Conservation (phyloP, 2,113 vertebrate species). For the Catagonus wagneri region DNA sequence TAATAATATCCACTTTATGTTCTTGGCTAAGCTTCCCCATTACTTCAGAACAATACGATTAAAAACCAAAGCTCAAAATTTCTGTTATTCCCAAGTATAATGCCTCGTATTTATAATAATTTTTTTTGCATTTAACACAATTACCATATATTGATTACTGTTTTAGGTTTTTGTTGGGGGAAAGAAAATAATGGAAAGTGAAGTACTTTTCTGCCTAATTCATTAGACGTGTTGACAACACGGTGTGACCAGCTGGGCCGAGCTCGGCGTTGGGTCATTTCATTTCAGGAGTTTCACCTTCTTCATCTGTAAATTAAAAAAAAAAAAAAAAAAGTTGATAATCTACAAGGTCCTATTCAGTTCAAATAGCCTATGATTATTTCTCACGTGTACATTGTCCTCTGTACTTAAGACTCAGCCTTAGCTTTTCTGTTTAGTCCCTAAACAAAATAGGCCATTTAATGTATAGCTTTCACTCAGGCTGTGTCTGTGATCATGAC, state of each 20-base stretch:
- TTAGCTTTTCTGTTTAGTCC: slow-evolving; percentile 41
- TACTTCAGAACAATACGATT: background rate
- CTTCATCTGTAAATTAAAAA: background rate
- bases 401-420: background rate
- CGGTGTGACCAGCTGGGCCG: background rate
- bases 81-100: background rate
- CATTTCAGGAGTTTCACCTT: background rate
- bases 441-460: slow-evolving; percentile 28
- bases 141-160: background rate
- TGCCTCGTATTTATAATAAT: background rate
- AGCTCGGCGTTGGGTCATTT: background rate
- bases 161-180: background rate
- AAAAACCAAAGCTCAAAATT: slow-evolving; percentile 1
- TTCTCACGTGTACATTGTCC: background rate
- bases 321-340: background rate
- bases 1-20: background rate
- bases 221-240: background rate
- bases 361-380: background rate
- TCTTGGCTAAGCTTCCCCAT: background rate
- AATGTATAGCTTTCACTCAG: background rate
- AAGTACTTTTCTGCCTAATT: background rate
- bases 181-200: background rate
- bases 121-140: background rate
- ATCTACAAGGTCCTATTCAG: background rate
- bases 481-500: background rate